phyloP scores from a whole-genome alignment of 2,113 vertebrate species.

The Solenodon paradoxus region DNA sequence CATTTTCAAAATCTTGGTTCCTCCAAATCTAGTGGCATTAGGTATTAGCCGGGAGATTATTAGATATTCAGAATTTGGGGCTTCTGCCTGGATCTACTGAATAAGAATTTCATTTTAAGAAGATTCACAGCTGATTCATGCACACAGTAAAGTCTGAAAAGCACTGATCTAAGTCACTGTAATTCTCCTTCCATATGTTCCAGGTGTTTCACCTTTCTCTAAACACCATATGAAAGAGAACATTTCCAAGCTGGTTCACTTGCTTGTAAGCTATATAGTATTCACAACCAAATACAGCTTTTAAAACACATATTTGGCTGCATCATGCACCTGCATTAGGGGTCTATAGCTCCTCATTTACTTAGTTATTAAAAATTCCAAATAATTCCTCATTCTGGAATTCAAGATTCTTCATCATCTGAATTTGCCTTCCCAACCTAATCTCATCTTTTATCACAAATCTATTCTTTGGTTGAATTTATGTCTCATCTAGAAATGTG shows the following conservation, averaged over 20 bases:
- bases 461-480: background rate
- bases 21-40: background rate
- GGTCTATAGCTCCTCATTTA: background rate
- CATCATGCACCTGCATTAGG: background rate
- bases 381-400: background rate
- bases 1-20: constrained; percentile 36
- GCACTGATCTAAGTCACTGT: background rate
- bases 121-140: background rate
- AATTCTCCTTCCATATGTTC: background rate
- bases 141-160: background rate
- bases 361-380: background rate
- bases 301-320: background rate
- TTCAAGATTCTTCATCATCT: background rate
- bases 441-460: background rate
- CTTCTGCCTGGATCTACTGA: background rate
- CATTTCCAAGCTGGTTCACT: background rate
- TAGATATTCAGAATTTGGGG: background rate
- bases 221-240: background rate
- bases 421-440: background rate
- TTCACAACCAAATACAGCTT: background rate
- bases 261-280: background rate
- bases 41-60: background rate
- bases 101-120: background rate
- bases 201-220: background rate
- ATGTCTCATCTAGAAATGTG: background rate